These are phyloP conservation scores for Eristalinus aeneus DNA, from an alignment of 2,888 invertebrate genomes.

Conservation along the genomic window DNA sequence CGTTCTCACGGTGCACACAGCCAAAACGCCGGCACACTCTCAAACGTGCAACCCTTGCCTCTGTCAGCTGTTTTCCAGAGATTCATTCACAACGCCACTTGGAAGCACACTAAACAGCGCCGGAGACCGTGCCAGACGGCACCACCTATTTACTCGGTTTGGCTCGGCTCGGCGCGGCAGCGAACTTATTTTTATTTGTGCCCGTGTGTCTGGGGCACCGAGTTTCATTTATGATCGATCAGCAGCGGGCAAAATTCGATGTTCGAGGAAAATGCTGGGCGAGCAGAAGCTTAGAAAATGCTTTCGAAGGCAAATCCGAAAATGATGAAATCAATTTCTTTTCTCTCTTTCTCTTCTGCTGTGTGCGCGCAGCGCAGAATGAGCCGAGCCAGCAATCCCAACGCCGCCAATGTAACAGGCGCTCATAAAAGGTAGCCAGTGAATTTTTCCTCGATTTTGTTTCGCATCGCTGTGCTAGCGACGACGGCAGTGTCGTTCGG, in stretches of 20 bases:
- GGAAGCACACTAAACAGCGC: constrained; percentile 1
- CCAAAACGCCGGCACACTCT: constrained; percentile 31
- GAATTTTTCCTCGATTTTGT: constrained; percentile 7
- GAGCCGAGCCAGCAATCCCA: constrained; percentile 57
- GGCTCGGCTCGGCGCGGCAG: not conserved
- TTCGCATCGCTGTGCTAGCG: not conserved
- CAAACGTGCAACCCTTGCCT: constrained; percentile 26
- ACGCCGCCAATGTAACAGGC: constrained; percentile 70
- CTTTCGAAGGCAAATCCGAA: constrained; percentile 32
- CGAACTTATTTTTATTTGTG: constrained; percentile 10
- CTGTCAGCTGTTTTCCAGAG: constrained; percentile 52
- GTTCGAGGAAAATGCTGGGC: constrained; percentile 64
- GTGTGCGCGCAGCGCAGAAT: constrained; percentile 34
- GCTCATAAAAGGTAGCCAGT: constrained; percentile 47
- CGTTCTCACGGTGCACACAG: constrained; percentile 28
- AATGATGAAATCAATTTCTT: too few relatives aligned
- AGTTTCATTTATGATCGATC: constrained; percentile 36
- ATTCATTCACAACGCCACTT: constrained; percentile 65
- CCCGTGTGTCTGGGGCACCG: not conserved
- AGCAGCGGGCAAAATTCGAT: constrained; percentile 57
- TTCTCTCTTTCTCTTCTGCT: not conserved
- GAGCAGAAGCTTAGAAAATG: constrained; percentile 55
- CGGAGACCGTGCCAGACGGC: constrained; percentile 6
- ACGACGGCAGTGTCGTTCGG: constrained; percentile 9
- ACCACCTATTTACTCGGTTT: constrained; percentile 16